Conservation (phyloP, 2,797 vertebrate genomes). For the Sarcoramphus papa region DNA sequence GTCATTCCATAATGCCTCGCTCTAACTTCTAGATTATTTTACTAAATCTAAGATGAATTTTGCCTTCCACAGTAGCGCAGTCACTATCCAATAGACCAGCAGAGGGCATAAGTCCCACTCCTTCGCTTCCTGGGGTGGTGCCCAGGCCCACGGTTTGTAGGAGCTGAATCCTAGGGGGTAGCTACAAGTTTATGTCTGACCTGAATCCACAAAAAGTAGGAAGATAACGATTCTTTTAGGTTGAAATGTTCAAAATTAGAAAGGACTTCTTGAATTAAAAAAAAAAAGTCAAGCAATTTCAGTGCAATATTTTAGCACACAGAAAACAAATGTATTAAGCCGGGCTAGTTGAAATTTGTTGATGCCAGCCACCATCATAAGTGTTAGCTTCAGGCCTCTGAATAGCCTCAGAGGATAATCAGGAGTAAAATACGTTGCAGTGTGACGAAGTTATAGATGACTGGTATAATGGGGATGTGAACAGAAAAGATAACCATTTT, state of each 20-base stretch:
- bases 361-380: not conserved
- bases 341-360: not conserved
- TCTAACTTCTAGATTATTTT: rapidly evolving
- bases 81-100: not conserved
- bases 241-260: not conserved
- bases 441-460: not conserved
- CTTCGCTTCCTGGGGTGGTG: no score
- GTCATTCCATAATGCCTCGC: rapidly evolving
- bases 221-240: not conserved
- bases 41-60: rapidly evolving
- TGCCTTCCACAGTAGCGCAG: not conserved
- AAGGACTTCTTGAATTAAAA: not conserved
- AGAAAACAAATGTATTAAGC: not conserved
- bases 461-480: not conserved
- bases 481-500: not conserved
- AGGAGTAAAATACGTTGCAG: not conserved
- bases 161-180: not conserved
- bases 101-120: not conserved
- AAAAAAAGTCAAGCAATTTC: not conserved
- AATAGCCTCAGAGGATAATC: not conserved
- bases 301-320: not conserved
- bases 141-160: not conserved
- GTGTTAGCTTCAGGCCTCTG: not conserved
- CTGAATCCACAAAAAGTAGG: not conserved
- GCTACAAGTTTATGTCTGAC: no score